Evolutionary conservation across 2,797 vertebrate species (phyloP).

Genomic region (Prunella strophiata): DNA sequence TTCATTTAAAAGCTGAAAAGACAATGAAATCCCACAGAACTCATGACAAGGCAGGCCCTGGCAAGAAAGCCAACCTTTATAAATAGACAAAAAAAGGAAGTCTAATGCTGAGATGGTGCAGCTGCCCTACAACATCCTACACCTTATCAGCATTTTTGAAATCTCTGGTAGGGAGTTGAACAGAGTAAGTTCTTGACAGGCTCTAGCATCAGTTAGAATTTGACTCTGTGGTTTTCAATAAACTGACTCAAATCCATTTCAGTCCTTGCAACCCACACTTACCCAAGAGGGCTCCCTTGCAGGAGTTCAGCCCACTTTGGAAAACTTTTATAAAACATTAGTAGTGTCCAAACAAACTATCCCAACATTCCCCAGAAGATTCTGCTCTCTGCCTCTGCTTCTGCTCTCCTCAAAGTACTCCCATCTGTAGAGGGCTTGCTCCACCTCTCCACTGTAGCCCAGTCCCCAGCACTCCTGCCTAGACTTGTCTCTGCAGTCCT

Average conservation of each 20-base stretch:
- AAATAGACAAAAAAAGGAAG: constrained; percentile 11
- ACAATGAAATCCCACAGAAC: neutral
- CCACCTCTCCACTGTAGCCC: neutral
- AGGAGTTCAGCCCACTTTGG: neutral
- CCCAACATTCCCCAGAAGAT: neutral
- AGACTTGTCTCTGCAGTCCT: neutral
- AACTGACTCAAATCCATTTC: neutral
- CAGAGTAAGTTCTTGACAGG: neutral
- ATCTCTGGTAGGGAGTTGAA: neutral
- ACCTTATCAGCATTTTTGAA: neutral
- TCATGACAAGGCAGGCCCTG: neutral
- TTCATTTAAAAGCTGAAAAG: constrained; percentile 18
- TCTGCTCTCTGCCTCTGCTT: neutral
- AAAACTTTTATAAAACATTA: neutral
- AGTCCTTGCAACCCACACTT: neutral
- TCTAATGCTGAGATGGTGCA: neutral
- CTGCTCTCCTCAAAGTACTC: neutral
- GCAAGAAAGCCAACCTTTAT: neutral
- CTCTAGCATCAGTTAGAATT: neutral
- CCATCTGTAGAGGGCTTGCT: neutral
- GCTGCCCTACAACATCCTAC: neutral
- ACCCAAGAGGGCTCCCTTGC: neutral
- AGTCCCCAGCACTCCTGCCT: neutral
- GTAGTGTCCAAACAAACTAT: neutral
- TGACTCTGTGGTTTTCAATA: neutral